phyloP scores from a whole-genome alignment of 2,888 invertebrate genomes.

The Oscheius sp. region DNA sequence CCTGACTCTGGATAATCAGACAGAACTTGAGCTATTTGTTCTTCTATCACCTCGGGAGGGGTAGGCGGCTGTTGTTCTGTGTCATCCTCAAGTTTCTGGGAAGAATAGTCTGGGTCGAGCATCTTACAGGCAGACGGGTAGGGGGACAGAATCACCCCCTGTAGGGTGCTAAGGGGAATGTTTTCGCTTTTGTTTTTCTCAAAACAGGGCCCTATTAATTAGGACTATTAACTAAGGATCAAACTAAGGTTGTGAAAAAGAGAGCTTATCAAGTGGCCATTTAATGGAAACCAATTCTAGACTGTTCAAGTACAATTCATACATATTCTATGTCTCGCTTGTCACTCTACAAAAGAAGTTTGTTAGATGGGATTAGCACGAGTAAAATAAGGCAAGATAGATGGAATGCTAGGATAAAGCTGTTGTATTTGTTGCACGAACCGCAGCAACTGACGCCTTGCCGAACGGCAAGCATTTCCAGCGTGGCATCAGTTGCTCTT shows the following conservation, averaged over 20 bases:
- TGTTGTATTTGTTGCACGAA: constrained; percentile 19
- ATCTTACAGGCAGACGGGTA: background rate
- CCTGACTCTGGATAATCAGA: constrained; percentile 10
- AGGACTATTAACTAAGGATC: background rate
- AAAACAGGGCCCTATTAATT: too few relatives aligned
- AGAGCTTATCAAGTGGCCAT: too few relatives aligned
- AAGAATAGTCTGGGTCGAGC: background rate
- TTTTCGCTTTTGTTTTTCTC: too few relatives aligned
- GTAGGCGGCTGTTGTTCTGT: background rate
- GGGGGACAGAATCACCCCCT: background rate
- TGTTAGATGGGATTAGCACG: too few relatives aligned
- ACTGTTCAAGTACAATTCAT: too few relatives aligned
- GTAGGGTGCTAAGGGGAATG: background rate
- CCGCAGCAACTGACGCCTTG: constrained; percentile 18
- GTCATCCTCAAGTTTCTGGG: too few relatives aligned
- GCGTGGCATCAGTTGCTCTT: constrained; percentile 25
- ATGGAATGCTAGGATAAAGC: constrained; percentile 8
- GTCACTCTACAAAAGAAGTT: too few relatives aligned
- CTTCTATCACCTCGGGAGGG: background rate
- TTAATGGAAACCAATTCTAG: too few relatives aligned
- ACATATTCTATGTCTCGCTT: too few relatives aligned
- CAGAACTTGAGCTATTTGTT: constrained; percentile 10
- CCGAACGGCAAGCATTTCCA: constrained; percentile 27
- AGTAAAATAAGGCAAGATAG: constrained; percentile 3
- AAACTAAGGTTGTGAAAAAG: background rate